A percentile compares a stretch with the other conserved stretches of the same genome.
Evolutionary conservation across 2,888 invertebrate genomes (phyloP).

Genomic region (Dascillus cervinus): DNA sequence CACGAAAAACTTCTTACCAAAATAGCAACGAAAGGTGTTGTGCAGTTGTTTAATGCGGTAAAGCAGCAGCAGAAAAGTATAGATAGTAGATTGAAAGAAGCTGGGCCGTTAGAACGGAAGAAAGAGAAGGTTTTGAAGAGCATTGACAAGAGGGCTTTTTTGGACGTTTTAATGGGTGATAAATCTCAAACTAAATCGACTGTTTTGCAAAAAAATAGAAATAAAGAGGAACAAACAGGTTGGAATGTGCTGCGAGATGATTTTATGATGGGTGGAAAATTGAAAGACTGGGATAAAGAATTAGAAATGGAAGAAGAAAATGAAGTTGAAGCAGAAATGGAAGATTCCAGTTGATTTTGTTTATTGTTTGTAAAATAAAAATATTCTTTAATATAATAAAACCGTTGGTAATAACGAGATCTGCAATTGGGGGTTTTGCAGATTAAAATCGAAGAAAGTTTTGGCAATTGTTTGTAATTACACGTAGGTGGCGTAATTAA

Average conservation of each 20-base stretch:
- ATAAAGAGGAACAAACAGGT: conserved; percentile 34
- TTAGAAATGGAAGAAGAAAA: conserved; percentile 43
- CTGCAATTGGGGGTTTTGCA: too few relatives aligned
- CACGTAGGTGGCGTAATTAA: too few relatives aligned
- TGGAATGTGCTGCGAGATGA: conserved; percentile 72
- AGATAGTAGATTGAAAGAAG: conserved; percentile 59
- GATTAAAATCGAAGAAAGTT: too few relatives aligned
- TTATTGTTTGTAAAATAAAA: too few relatives aligned
- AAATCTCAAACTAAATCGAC: conserved; percentile 47
- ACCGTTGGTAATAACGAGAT: too few relatives aligned
- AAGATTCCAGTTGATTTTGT: too few relatives aligned
- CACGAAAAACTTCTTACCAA: conserved; percentile 69
- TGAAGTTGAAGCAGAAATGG: conserved; percentile 12
- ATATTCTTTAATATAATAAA: too few relatives aligned
- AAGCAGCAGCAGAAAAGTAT: conserved; percentile 75
- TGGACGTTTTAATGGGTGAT: conserved; percentile 70
- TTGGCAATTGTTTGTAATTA: too few relatives aligned
- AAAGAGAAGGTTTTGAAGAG: conserved; percentile 69
- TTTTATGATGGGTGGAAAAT: conserved; percentile 81
- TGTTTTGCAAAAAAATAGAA: conserved; percentile 35
- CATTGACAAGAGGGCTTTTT: conserved; percentile 67
- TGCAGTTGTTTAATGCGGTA: conserved; percentile 88
- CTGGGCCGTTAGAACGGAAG: conserved; percentile 68
- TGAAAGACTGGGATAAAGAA: conserved; percentile 89
- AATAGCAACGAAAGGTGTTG: conserved; percentile 88